phyloP scores from a whole-genome alignment of 2,113 vertebrate genomes.

The Fulmarus glacialis region DNA sequence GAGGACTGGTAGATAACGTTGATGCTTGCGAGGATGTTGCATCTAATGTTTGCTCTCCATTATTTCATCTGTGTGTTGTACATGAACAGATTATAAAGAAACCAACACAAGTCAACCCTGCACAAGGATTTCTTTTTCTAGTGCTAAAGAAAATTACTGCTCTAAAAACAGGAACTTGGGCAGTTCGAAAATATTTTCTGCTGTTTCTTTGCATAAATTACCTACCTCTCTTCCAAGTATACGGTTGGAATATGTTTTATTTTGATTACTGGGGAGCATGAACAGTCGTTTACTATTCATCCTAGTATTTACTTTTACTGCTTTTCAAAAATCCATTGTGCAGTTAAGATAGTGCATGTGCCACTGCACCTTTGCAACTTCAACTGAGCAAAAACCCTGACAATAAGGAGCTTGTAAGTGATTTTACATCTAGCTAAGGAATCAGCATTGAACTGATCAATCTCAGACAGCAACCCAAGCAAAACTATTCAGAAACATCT shows the following conservation, averaged over 20 bases:
- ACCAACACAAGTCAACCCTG: not conserved
- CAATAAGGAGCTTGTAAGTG: not conserved
- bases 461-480: slow-evolving; percentile 12
- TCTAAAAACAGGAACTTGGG: not conserved
- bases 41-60: slow-evolving; percentile 13
- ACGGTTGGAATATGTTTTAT: not conserved
- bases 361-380: not conserved
- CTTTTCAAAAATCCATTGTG: not conserved
- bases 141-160: not conserved
- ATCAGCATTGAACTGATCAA: not conserved
- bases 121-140: not conserved
- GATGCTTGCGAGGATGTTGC: not conserved
- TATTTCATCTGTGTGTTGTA: slow-evolving; percentile 28
- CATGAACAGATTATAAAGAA: slow-evolving; percentile 15
- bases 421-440: not conserved
- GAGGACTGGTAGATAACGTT: not conserved
- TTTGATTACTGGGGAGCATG: not conserved
- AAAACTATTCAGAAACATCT: slow-evolving; percentile 58
- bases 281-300: not conserved
- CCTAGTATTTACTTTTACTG: not conserved
- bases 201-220: not conserved
- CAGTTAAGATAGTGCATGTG: not conserved
- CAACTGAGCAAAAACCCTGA: not conserved
- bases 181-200: not conserved
- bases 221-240: not conserved